Evolutionary conservation across 2,113 vertebrate species (phyloP).

Genomic region (human (Homo sapiens)): GRCh38 chr4:28463501-28464000

Average conservation of each 20-base stretch:
- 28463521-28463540: constrained; percentile 70
- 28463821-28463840: not conserved
- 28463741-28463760: constrained; percentile 55
- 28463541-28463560: constrained; percentile 47
- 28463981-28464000: not conserved
- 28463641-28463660: not conserved
- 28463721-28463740: constrained; percentile 11
- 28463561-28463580: constrained; percentile 67
- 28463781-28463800: not conserved
- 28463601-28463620: constrained; percentile 49
- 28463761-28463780: constrained; percentile 42
- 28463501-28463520: constrained; percentile 70
- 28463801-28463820: constrained; percentile 2
- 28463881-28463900: not conserved
- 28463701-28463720: constrained; percentile 11
- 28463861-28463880: not conserved
- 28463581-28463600: constrained; percentile 44
- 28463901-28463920: not conserved
- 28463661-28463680: constrained; percentile 59
- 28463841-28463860: not conserved
- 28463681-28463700: not conserved
- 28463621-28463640: constrained; percentile 61
- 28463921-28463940: not conserved
- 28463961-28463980: not conserved
- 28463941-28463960: not conserved